Conservation (phyloP, 2,113 vertebrate species). For the Xerus inauris region DNA sequence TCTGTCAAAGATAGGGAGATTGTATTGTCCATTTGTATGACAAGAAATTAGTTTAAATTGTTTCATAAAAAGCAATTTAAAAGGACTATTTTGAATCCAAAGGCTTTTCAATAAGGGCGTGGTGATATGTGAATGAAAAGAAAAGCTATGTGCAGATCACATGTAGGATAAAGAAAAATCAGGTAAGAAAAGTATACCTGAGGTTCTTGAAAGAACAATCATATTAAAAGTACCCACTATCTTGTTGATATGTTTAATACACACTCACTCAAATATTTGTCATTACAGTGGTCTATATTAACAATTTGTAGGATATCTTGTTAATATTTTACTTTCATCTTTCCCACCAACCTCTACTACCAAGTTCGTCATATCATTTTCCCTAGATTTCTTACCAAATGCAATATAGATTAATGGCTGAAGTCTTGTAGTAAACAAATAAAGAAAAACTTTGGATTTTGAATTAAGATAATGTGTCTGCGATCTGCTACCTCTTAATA, state of each 20-base stretch:
- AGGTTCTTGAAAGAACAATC: slow-evolving; percentile 58
- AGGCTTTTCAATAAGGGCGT: slow-evolving; percentile 40
- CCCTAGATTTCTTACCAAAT: background rate
- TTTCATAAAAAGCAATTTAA: slow-evolving; percentile 58
- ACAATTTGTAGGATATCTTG: background rate
- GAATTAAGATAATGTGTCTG: background rate
- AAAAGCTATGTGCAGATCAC: background rate
- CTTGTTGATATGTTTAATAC: background rate
- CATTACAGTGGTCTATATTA: background rate
- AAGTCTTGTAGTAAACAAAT: background rate
- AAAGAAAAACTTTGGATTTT: background rate
- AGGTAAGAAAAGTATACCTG: slow-evolving; percentile 54
- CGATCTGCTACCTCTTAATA: background rate
- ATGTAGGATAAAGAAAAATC: slow-evolving; percentile 55
- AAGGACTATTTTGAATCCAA: slow-evolving; percentile 59
- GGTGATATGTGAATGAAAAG: slow-evolving; percentile 45
- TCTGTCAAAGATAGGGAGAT: background rate
- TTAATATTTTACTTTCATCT: background rate
- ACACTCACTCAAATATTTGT: background rate
- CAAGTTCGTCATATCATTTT: background rate
- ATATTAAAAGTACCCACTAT: background rate
- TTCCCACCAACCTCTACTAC: background rate
- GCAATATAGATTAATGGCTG: background rate
- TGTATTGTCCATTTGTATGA: slow-evolving; percentile 43
- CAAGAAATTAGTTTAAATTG: slow-evolving; percentile 67